Base-by-base conservation (phyloP, 2,113 vertebrate genomes). In the Chunga burmeisteri region DNA sequence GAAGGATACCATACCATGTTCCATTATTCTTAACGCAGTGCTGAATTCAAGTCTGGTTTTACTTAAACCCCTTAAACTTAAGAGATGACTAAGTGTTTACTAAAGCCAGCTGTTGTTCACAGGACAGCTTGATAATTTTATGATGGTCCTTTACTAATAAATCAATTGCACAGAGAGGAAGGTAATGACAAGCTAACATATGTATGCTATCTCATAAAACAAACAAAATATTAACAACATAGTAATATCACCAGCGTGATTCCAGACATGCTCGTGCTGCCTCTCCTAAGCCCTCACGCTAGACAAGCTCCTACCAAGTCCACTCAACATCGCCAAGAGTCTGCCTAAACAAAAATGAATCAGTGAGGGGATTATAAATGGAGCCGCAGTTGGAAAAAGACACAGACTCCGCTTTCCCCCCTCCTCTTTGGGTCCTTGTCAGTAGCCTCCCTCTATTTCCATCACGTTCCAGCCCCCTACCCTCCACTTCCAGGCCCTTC, bases 41-140 rank as follows among this genome's bases (percentile, higher is more conserved):
- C 81, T 97, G 94, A 97, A 86, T 71, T 91, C 49, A 88, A 93
- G 82, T 90, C 96, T 97, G 97, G 29, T 97, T 98, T 96, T 88
- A 92, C 92, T 97, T 98, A 97, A 95, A 97, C 42, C 22, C 18
- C 38, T 38, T 38, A 38, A 38, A 38, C 38, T 38, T 38, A 38
- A 38, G 53, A 56, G 68, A 88, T 71, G 87, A 95, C 66, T 92
- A 93, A 94, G 75, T 86, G 77, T 95, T 97, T 95, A 97, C 94
- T 92, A 89, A 94, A 59, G 56, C 68, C 97, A 97, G 91, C 97
- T 97, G 97, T 22, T 58, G 90, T 94, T 96, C 93, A 93, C 49
- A 67, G 30, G 66, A 85, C 67, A 40, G 34, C 81, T 63, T 89
- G 74, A 86, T 88, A 96, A 93, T 95, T 95, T 95, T 96, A 97